Percentiles rank a stretch among this genome's conserved stretches.
Conservation (phyloP, 2,888 invertebrate species). For the Amiota communis region DNA sequence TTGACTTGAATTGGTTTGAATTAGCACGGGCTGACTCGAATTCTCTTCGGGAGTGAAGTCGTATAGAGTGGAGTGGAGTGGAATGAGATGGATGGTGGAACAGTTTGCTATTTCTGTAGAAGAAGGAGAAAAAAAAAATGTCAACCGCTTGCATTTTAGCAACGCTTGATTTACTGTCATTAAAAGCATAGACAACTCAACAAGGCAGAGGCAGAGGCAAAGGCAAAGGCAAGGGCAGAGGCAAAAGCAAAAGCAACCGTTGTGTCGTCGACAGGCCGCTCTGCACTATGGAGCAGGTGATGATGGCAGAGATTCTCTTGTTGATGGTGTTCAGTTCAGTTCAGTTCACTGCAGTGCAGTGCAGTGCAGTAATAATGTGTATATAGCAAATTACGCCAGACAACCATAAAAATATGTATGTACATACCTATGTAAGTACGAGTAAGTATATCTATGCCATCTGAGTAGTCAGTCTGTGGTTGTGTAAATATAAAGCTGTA, state of each 20-base stretch:
- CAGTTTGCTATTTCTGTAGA: no score
- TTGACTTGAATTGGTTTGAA: no score
- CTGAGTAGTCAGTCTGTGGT: neutral
- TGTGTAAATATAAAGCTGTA: conserved; percentile 1
- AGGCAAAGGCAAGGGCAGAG: no score
- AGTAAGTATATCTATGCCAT: conserved; percentile 7
- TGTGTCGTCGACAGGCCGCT: no score
- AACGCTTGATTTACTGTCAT: conserved; percentile 65
- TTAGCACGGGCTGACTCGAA: no score
- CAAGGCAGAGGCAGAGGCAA: neutral
- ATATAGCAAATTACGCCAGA: conserved; percentile 21
- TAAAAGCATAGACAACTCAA: conserved; percentile 44
- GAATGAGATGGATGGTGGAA: no score
- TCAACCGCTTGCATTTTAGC: conserved; percentile 15
- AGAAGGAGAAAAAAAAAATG: neutral
- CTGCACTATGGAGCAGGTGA: neutral
- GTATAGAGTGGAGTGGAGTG: no score
- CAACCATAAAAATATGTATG: neutral
- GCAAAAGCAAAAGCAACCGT: neutral
- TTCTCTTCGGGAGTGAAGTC: no score
- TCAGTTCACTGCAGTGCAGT: neutral
- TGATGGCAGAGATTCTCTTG: neutral
- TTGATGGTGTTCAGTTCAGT: neutral
- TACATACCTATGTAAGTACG: neutral
- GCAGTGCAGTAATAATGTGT: conserved; percentile 5